Percentiles rank a stretch among this genome's conserved stretches.
Conservation (phyloP, 2,888 invertebrate species). For the Tenthredo scrophulariae region DNA sequence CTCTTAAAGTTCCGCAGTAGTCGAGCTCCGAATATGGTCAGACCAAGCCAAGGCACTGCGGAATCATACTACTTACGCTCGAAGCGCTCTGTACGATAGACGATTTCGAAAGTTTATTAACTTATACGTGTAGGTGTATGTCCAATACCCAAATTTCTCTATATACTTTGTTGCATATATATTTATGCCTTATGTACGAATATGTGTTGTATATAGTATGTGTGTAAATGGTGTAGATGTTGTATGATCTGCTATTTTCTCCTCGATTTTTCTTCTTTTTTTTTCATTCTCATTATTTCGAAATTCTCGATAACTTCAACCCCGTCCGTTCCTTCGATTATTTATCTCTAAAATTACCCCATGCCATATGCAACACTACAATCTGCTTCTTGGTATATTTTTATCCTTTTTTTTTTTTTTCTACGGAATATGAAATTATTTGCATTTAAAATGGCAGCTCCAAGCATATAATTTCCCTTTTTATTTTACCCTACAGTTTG, state of each 20-base stretch:
- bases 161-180: not conserved
- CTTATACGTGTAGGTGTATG: not conserved
- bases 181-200: not conserved
- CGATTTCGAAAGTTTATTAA: not conserved
- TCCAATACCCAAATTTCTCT: not conserved
- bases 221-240: not conserved
- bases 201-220: not conserved
- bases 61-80: not conserved
- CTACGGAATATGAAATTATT: not conserved
- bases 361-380: slow-evolving; percentile 3
- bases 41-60: not conserved
- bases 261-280: not conserved
- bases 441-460: slow-evolving; percentile 18
- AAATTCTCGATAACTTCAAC: not conserved
- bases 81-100: not conserved
- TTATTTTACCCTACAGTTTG: not conserved
- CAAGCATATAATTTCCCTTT: not conserved
- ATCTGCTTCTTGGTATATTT: not conserved
- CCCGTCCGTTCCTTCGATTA: no score
- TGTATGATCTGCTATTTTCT: not conserved
- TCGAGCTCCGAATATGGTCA: slow-evolving; percentile 3
- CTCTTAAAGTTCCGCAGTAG: not conserved
- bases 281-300: not conserved
- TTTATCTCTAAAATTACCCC: not conserved
- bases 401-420: slow-evolving; percentile 32